Base-by-base conservation (phyloP, 2,888 invertebrate species). In the Drosophila colorata region DNA sequence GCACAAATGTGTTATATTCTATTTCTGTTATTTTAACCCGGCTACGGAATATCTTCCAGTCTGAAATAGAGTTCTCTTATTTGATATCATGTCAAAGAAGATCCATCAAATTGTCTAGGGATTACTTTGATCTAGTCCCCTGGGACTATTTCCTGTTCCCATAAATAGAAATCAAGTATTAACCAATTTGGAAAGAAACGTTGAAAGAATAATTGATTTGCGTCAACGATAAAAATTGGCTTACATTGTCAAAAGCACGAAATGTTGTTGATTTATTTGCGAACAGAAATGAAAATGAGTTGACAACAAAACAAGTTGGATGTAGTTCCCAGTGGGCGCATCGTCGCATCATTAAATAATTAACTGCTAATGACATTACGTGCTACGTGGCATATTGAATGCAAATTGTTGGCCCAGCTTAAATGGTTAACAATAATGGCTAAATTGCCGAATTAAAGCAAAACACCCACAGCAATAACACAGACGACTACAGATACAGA, bases 261-360 rank as follows among this genome's bases (percentile, higher is more conserved):
- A 35, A 25, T 63, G 16, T 18, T 44, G 25, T 38, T 28, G 51
- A 28, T 28, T 59, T 37, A 13, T 11, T 60, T 13, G 16, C 18
- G 8, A 43, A 28, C 9, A 13, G 40, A 9, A 18, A 47, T 13
- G 2, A 18, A 47, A 14, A 9, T 11, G 6, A 43, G 44, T 58
- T 57, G 25, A 37, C 40, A 33, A 13, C n/a, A 14, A 55, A 41
- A 33, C 31, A 41, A 16, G 11, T 31, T 55, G 16, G n/a, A 55
- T 28, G 48, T 23, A 13, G 38, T 38, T 43, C 4, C 18, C 28
- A 33, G 59, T 72, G 47, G 64, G 58, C 58, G 68, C 52, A 57
- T 46, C 56, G 47, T 47, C 41, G 49, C 41, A 59, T 67, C 74
- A 68, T 74, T 78, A 78, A 57, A 68, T 68, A 73, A 78, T 75